phyloP scores from a whole-genome alignment of 37 sponge, comb jelly and placozoan species.

The Axinella damicornis region DNA sequence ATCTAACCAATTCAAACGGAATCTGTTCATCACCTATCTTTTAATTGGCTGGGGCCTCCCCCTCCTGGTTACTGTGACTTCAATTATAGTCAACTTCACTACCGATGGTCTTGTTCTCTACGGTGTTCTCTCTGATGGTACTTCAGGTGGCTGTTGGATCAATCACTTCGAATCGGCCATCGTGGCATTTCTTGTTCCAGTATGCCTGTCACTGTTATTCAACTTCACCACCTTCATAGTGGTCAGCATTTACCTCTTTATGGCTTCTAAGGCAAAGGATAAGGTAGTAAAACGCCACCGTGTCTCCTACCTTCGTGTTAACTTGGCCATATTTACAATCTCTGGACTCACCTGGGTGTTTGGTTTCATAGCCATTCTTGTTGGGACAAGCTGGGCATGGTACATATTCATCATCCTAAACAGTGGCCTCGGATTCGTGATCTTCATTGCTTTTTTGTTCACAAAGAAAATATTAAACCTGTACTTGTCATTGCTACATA shows the following conservation, averaged over 20 bases:
- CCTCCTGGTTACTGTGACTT: background rate
- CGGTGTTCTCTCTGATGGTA: slow-evolving; percentile 42
- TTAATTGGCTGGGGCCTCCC: too few relatives aligned
- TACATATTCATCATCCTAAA: too few relatives aligned
- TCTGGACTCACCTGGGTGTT: slow-evolving; percentile 68
- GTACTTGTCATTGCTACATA: slow-evolving; percentile 17
- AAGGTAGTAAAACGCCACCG: background rate
- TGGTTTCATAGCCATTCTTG: slow-evolving; percentile 52
- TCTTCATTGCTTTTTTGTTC: slow-evolving; percentile 38
- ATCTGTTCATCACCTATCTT: slow-evolving; percentile 3
- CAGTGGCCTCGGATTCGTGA: slow-evolving; percentile 47
- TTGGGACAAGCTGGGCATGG: slow-evolving; percentile 40
- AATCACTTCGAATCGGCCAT: too few relatives aligned
- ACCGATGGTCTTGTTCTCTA: slow-evolving; percentile 27
- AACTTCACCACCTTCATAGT: slow-evolving; percentile 8
- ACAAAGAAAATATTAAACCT: slow-evolving; percentile 31
- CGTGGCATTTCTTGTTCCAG: too few relatives aligned
- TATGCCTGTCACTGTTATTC: slow-evolving; percentile 16
- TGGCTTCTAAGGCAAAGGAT: background rate
- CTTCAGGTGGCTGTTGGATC: background rate
- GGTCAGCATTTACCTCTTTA: background rate
- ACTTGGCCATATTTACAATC: slow-evolving; percentile 5
- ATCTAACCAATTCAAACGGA: background rate
- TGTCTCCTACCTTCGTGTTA: slow-evolving; percentile 9
- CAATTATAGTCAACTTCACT: slow-evolving; percentile 46